phyloP scores from a whole-genome alignment of 2,797 vertebrate species.

The Hipposideros larvatus region DNA sequence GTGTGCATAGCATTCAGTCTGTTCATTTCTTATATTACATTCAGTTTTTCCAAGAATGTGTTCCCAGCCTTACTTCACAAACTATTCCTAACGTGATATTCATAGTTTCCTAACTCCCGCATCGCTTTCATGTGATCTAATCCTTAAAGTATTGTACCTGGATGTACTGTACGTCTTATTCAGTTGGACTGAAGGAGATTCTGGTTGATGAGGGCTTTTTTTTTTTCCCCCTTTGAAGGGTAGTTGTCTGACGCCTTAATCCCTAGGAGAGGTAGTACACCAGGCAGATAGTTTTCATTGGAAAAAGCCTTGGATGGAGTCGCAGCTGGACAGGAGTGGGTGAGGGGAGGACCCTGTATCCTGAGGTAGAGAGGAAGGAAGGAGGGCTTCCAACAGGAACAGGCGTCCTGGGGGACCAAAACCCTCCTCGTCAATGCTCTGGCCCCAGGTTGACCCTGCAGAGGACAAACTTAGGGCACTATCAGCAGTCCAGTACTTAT shows the following conservation, averaged over 20 bases:
- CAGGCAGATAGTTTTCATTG: neutral
- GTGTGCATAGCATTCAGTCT: neutral
- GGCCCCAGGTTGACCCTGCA: fast-evolving
- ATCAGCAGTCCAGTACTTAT: neutral
- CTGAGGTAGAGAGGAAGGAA: neutral
- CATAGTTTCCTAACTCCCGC: conserved; percentile 52
- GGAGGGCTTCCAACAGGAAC: neutral
- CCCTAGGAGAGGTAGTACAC: no score
- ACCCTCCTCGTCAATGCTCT: neutral
- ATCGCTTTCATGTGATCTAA: neutral
- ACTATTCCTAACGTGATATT: conserved; percentile 2
- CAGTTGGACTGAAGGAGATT: neutral
- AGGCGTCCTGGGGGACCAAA: fast-evolving
- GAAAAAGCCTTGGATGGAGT: neutral
- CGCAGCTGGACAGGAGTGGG: neutral
- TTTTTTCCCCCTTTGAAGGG: neutral
- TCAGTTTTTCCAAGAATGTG: conserved; percentile 63
- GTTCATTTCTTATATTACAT: neutral
- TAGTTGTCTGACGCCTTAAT: neutral
- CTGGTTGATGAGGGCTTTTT: neutral
- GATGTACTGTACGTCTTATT: neutral
- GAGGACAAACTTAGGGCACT: neutral
- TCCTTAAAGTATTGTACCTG: neutral
- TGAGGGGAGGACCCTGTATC: no score
- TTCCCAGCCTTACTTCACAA: conserved; percentile 53